Conservation (phyloP, 2,888 invertebrate species). For the Dendrolimus houi region DNA sequence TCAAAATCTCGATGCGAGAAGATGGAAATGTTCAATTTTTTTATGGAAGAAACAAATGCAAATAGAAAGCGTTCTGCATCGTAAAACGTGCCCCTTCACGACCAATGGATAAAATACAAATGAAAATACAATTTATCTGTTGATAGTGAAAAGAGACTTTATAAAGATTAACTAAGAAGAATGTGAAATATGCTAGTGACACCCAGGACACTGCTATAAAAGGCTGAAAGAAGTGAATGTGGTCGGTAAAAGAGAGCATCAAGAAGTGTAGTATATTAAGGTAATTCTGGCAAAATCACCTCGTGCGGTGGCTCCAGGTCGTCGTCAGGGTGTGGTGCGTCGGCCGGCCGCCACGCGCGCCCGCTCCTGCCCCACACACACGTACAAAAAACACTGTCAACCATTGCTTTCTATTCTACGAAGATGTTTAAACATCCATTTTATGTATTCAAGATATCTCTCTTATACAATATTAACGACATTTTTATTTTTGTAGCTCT, state of each 20-base stretch:
- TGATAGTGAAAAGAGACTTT: neutral
- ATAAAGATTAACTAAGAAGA: conserved; percentile 3
- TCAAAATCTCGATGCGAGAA: conserved; percentile 13
- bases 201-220: conserved; percentile 54
- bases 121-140: neutral
- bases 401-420: conserved; percentile 10
- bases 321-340: conserved; percentile 61
- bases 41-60: conserved; percentile 15
- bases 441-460: no score
- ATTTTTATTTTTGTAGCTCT: no score
- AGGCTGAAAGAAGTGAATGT: conserved; percentile 60
- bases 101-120: neutral
- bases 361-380: conserved; percentile 69
- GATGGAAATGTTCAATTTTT: conserved; percentile 6
- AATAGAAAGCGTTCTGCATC: conserved; percentile 16
- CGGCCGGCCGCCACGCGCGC: conserved; percentile 60
- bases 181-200: conserved; percentile 44
- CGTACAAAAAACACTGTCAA: conserved; percentile 38
- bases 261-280: conserved; percentile 45
- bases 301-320: conserved; percentile 65
- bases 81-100: conserved; percentile 14
- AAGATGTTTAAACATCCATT: no score
- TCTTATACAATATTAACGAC: no score
- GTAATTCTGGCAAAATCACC: conserved; percentile 77
- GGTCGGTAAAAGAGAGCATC: conserved; percentile 37